Percentiles rank a stretch among this genome's conserved stretches.
These are phyloP conservation scores for Oreortyx pictus DNA, from an alignment of 2,797 vertebrate genomes.

Conservation along the genomic window DNA sequence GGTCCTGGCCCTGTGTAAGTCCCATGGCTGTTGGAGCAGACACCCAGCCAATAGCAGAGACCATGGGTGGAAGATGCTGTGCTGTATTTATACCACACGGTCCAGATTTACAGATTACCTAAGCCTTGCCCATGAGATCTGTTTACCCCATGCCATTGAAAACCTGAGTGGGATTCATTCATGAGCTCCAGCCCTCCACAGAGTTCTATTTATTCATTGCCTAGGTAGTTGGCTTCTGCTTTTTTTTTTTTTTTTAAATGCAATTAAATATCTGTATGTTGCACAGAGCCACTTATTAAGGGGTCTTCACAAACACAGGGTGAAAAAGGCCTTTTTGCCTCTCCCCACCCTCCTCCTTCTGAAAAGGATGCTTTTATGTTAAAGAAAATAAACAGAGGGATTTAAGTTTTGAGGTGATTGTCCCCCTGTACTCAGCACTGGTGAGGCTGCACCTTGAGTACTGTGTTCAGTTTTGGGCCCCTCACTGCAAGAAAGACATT, in stretches of 20 bases:
- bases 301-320: too few species aligned
- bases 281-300: neutral
- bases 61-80: constrained; percentile 57
- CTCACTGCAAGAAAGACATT: too few species aligned
- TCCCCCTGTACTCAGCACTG: too few species aligned
- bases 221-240: constrained; percentile 2
- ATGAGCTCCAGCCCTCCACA: constrained; percentile 68
- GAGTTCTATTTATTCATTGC: constrained; percentile 73
- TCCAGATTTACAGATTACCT: constrained; percentile 37
- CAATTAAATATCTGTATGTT: constrained; percentile 60
- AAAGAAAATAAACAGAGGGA: constrained; percentile 41
- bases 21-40: constrained; percentile 61
- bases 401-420: too few species aligned
- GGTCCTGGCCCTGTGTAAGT: constrained; percentile 27
- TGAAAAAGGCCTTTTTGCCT: too few species aligned
- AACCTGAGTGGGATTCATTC: constrained; percentile 71
- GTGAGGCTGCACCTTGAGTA: too few species aligned
- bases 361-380: constrained; percentile 52
- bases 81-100: constrained; percentile 51
- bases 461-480: too few species aligned
- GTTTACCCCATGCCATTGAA: constrained; percentile 55
- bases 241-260: neutral
- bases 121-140: constrained; percentile 62
- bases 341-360: too few species aligned
- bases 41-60: constrained; percentile 58